Base-by-base conservation (phyloP, 1,140 invertebrate genomes). In the Hirudo medicinalis region DNA sequence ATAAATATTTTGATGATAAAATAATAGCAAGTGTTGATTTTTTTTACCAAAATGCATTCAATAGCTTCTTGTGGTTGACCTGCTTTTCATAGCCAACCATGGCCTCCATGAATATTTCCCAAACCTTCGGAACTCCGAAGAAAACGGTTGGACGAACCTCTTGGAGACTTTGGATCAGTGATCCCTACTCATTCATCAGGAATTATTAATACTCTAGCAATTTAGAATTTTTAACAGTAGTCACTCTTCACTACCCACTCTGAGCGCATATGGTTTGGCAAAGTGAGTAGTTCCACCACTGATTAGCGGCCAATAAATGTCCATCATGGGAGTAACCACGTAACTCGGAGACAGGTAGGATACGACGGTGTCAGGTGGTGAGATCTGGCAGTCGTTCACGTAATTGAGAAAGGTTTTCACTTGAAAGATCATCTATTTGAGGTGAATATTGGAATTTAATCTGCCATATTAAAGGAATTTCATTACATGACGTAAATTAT, bases 341-440 rank as follows among this genome's bases (percentile, higher is more conserved):
- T 93, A 91, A 75, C 89, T 91, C 13, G 93, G 79, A 0, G 91
- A 91, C 71, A 93, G 80, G 78, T 88, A 93, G 73, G 88, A 89
- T 15, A 92, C 82, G n/a, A 90, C 74, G 4, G 81, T 75, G 78
- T 91, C 88, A 11, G 79, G 66, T 0, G 57, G 9, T 9, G 19
- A 49, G 15, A 49, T 49, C 43, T 49, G 43, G 0, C 43, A 2
- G 3, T 49, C 43, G 1, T 49, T 49, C 3, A 13, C 13, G 0
- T 17, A 9, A 17, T 49, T 5, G 43, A 49, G 5, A 15, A 49
- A 9, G 43, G 43, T 15, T 49, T 49, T 49, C 15, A 49, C 11
- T 5, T 49, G 13, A 17, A 49, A 11, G 15, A 49, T 11, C 15
- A 49, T 49, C 43, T 49, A 17, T 49, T 49, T 11, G 43, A 49